Evolutionary conservation across 2,113 vertebrate genomes (phyloP).

Genomic region (Gopherus evgoodei): DNA sequence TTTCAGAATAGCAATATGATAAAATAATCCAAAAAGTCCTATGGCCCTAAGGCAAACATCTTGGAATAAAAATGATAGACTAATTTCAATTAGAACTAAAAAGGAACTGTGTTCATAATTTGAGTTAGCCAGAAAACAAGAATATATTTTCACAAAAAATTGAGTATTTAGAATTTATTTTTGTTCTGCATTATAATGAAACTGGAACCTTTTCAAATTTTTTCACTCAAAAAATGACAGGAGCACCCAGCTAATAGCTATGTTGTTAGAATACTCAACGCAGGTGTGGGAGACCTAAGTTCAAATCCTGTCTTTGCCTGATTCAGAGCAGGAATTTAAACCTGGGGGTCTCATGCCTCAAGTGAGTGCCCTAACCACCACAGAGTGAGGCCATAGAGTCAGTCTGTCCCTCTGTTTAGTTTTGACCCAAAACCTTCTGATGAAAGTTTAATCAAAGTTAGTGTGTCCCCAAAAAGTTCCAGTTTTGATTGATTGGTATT

Average conservation of each 20-base stretch:
- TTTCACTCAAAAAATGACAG: neutral
- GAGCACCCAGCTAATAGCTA: neutral
- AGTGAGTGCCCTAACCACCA: too few species aligned
- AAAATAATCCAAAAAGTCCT: neutral
- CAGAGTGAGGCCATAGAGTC: too few species aligned
- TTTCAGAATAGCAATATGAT: neutral
- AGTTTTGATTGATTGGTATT: too few species aligned
- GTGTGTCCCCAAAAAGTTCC: neutral
- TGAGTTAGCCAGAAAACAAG: neutral
- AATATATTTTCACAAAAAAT: neutral
- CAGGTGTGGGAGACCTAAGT: neutral
- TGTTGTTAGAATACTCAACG: neutral
- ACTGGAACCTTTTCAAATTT: neutral
- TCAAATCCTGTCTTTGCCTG: neutral
- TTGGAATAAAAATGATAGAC: neutral
- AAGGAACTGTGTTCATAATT: neutral
- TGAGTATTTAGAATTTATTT: neutral
- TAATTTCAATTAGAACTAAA: neutral
- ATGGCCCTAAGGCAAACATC: neutral
- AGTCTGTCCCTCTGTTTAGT: neutral
- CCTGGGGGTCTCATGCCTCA: neutral
- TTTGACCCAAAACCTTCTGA: neutral
- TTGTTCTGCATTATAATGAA: neutral
- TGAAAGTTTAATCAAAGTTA: neutral
- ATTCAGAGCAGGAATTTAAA: neutral